Base-by-base conservation (phyloP, 2,113 vertebrate species). In the Callaeas wilsoni region DNA sequence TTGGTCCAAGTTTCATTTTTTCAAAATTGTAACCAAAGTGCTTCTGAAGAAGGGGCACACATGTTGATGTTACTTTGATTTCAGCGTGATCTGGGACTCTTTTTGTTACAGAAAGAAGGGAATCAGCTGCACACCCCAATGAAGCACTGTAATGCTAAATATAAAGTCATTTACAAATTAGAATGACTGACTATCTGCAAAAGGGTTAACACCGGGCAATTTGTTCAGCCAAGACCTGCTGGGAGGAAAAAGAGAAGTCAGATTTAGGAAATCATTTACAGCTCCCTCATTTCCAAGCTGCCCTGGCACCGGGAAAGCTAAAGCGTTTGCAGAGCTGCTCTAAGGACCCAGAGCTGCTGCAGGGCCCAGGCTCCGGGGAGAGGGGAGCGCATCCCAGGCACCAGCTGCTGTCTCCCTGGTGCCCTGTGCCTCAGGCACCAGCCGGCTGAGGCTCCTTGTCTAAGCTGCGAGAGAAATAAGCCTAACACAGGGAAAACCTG, bases 401-500 rank as follows among this genome's bases (percentile, higher is more conserved):
- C 19, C 84, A 91, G 63, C 79, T 93, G 85, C 7, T 41, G 49
- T 29, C 47, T 26, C 65, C 13, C 35, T 9, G 29, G 27, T 78
- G 63, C 67, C 70, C 92, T 2, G 12, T 59, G 65, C 87, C 82
- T 71, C 6, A 1, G 70, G 79, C 75, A 87, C 44, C 23, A 46
- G 49, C 57, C 79, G 79, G 25, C 26, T 47, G 8, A 29, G 18
- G 6, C 10, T 46, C 32, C 22, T 53, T 80, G 62, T 27, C 59
- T 27, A 57, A 76, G 55, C 63, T 85, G 27, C 21, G 39, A 60
- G 47, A 91, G n/a, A 67, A 67, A 82, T 27, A 33, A 75, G 52
- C 26, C 22, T n/a, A 41, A 14, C 0, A 0, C 3, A 7, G 49
- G n/a, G 26, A 57, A 87, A 94, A 71, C 12, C 56, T 46, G 41